Conservation (phyloP, 2,888 invertebrate genomes). For the Sussaba pulchella region DNA sequence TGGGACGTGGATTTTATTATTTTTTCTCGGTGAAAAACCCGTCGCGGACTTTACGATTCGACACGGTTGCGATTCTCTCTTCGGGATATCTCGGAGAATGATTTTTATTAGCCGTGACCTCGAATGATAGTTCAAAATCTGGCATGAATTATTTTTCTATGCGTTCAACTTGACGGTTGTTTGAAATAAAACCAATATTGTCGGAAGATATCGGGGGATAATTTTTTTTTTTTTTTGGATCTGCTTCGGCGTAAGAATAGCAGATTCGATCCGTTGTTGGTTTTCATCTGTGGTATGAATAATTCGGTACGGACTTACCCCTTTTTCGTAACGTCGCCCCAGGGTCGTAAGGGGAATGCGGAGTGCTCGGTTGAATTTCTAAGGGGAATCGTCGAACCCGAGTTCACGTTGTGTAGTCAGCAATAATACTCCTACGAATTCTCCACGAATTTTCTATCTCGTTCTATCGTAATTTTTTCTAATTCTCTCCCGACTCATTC, state of each 20-base stretch:
- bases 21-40: not conserved
- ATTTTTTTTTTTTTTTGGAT: not conserved
- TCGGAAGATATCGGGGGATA: not conserved
- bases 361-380: slow-evolving; percentile 51
- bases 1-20: slow-evolving; percentile 10
- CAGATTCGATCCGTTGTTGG: slow-evolving; percentile 47
- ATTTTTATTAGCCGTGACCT: too few species aligned
- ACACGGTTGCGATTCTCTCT: too few species aligned
- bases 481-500: slow-evolving; percentile 65
- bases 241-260: too few species aligned
- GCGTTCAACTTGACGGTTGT: too few species aligned
- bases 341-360: slow-evolving; percentile 64
- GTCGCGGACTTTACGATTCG: slow-evolving; percentile 36
- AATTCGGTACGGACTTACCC: slow-evolving; percentile 80
- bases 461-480: slow-evolving; percentile 64
- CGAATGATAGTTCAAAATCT: too few species aligned
- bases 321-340: slow-evolving; percentile 73
- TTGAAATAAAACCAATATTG: too few species aligned
- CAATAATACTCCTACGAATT: slow-evolving; percentile 72
- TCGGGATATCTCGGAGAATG: too few species aligned
- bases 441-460: slow-evolving; percentile 55
- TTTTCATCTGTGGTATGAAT: slow-evolving; percentile 74
- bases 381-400: slow-evolving; percentile 56
- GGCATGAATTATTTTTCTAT: too few species aligned
- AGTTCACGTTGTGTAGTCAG: slow-evolving; percentile 49